Base-by-base conservation (phyloP, 1,140 invertebrate species). In the Drosophila oshimai region DNA sequence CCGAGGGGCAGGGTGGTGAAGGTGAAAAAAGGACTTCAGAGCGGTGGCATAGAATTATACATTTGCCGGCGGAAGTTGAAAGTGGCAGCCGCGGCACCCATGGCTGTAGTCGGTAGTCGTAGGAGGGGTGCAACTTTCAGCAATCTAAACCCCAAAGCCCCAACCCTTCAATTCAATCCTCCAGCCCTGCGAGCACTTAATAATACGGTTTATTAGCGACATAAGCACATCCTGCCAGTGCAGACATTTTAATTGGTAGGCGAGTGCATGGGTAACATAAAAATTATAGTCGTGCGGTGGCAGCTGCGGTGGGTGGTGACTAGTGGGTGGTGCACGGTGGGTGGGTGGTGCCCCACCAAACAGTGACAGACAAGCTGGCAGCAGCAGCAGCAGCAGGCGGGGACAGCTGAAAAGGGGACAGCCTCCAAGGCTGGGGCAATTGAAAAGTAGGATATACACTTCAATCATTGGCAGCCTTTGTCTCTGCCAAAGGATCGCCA, bases 221-320 rank as follows among this genome's bases (percentile, higher is more conserved):
- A 87, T 87, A 87, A 87, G 81, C 83, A 87, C 83, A 87, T 87
- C 81, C 81, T 60, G 46, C 36, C 71, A 53, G 54, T 71, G 81
- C 77, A 87, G 83, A 87, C 81, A 87, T 87, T 87, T 87, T 87
- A 87, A 87, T 88, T 87, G 81, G 81, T 87, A 83, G 81, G 81
- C 83, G 83, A 87, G 77, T 81, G 77, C 83, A 77, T 80, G 83
- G 68, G 83, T 81, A 88, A 88, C 81, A 87, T 81, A 83, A 88
- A 88, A 87, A 86, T 87, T 86, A 86, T 81, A 86, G 67, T 77
- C 69, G 49, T 81, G 72, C 61, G 57, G 68, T 60, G 76, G 72
- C 61, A 55, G 74, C 68, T 45, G 37, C 42, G 71, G 45, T 9
- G 29, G 37, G 49, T 15, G 12, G 24, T 28, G 24, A n/a, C 17